Evolutionary conservation across 2,797 vertebrate species (phyloP).

Genomic region (Danio kyathit): DNA sequence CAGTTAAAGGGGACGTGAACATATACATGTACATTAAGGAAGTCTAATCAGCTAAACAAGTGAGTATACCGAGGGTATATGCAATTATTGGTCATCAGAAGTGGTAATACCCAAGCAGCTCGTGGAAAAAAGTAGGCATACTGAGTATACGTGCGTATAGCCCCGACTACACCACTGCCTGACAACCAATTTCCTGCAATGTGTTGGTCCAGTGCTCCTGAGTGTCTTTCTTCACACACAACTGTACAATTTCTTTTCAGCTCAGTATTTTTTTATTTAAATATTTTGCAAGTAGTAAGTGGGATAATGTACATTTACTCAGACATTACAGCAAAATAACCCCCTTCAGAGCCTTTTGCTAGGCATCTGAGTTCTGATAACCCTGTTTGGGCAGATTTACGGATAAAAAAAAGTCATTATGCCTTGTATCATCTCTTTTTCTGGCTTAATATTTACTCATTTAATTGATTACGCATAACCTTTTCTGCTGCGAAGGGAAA

Average conservation of each 20-base stretch:
- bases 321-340: background rate
- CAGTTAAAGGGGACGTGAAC: too few species aligned
- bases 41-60: too few species aligned
- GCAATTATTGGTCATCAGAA: too few species aligned
- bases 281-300: constrained; percentile 15
- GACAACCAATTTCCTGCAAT: constrained; percentile 23
- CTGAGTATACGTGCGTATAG: too few species aligned
- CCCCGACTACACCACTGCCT: too few species aligned
- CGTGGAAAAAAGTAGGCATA: too few species aligned
- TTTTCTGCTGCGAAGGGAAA: constrained; percentile 25
- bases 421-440: constrained; percentile 35
- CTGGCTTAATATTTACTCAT: constrained; percentile 42
- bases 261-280: constrained; percentile 16
- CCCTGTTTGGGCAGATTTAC: constrained; percentile 1
- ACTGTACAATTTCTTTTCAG: background rate
- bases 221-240: background rate
- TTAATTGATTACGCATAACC: constrained; percentile 51
- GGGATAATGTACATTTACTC: background rate
- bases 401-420: constrained; percentile 22
- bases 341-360: background rate
- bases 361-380: background rate
- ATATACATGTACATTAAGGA: too few species aligned
- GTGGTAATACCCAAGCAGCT: too few species aligned
- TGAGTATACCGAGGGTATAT: too few species aligned
- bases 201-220: background rate